phyloP scores from a whole-genome alignment of 2,797 vertebrate genomes.

The Xenops minutus region DNA sequence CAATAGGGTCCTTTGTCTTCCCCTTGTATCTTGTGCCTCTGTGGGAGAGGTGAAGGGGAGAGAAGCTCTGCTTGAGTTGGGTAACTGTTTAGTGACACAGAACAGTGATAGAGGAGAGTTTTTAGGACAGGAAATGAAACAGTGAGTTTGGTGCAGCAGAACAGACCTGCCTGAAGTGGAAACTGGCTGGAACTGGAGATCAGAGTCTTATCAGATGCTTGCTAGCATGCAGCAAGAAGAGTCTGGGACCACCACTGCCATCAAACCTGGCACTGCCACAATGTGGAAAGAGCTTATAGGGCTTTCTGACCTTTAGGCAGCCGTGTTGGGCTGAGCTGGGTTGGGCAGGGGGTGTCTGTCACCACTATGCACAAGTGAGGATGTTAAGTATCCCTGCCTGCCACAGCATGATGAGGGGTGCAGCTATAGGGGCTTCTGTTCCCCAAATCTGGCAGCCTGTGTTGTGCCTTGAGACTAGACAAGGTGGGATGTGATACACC shows the following conservation, averaged over 20 bases:
- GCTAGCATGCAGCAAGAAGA: neutral
- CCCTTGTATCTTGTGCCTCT: neutral
- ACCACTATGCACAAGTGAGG: rapidly evolving
- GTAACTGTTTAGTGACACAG: neutral
- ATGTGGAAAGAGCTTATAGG: neutral
- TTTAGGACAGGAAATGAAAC: neutral
- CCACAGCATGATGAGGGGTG: rapidly evolving
- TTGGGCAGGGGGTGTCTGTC: neutral
- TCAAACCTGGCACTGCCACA: neutral
- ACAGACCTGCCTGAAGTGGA: neutral
- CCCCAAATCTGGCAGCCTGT: neutral
- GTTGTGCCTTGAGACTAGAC: rapidly evolving
- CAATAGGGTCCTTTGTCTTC: neutral
- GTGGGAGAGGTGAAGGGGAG: neutral
- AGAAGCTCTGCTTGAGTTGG: neutral
- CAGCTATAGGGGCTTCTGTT: neutral
- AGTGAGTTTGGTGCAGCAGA: neutral
- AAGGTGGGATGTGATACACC: neutral
- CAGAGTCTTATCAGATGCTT: neutral
- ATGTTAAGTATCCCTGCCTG: neutral
- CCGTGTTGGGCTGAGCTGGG: neutral
- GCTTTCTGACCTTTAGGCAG: neutral
- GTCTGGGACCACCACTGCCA: neutral
- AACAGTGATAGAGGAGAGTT: neutral
- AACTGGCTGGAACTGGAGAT: neutral